Evolutionary conservation across 2,113 vertebrate species (phyloP).

Genomic region (human): GRCh38 chr16:78699501-78700000

Average conservation of each 20-base stretch:
- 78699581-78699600: neutral
- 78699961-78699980: neutral
- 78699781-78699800: neutral
- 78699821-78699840: accelerated
- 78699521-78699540: too few species aligned
- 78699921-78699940: neutral
- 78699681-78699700: neutral
- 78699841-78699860: neutral
- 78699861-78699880: neutral
- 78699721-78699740: neutral
- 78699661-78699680: accelerated
- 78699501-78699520: too few species aligned
- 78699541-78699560: too few species aligned
- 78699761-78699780: neutral
- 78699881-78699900: neutral
- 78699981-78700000: neutral
- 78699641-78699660: neutral
- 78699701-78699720: neutral
- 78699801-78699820: neutral
- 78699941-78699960: neutral
- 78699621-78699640: neutral
- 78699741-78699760: neutral
- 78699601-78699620: neutral
- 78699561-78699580: neutral
- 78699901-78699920: neutral